Evolutionary conservation across 2,113 vertebrate genomes (phyloP), one percentile per base, ranked within the genome.

Genomic region (Galeopterus variegatus): DNA sequence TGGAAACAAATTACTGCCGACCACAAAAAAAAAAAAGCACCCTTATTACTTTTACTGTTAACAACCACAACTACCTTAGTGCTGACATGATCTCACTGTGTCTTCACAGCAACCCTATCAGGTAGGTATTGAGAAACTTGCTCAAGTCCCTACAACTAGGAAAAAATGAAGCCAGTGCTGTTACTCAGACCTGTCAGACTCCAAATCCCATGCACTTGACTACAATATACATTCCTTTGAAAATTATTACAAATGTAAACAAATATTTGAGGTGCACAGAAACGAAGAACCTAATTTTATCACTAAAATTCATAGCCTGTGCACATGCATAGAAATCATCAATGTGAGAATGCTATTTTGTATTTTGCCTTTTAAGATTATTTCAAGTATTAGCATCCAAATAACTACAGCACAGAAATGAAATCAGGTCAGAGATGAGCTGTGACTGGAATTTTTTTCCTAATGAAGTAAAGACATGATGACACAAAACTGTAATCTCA

Each of bases 401-500:
- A 79, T n/a, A 64, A 60, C 64, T 62, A 82, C 62, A 89, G 73
- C 26, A 76, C 33, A 93, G 54, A 98, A 88, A 90, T 65, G 58
- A 84, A 70, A 83, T 86, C 56, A 95, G 45, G 64, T 70, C 36
- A 89, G 64, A 87, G 62, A 67, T 85, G n/a, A 81, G 70, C 48
- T 88, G 60, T 70, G 14, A 12, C 28, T 73, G 36, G 76, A 82
- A 89, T 85, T 58, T 36, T 70, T 31, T 90, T 72, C 70, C 54
- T 69, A 52, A 23, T 70, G 33, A 95, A 45, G 36, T 21, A 62
- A 91, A 36, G 56, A 64, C 8, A 58, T 24, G 10, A 73, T 65
- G 23, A 73, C 17, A 56, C 41, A 92, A 93, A 95, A 72, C 41
- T 9, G 92, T 8, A 31, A 48, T 56, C 60, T 65, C 58, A 7